These are phyloP conservation scores for Clitarchus hookeri DNA, from an alignment of 2,888 invertebrate genomes.

Conservation along the genomic window DNA sequence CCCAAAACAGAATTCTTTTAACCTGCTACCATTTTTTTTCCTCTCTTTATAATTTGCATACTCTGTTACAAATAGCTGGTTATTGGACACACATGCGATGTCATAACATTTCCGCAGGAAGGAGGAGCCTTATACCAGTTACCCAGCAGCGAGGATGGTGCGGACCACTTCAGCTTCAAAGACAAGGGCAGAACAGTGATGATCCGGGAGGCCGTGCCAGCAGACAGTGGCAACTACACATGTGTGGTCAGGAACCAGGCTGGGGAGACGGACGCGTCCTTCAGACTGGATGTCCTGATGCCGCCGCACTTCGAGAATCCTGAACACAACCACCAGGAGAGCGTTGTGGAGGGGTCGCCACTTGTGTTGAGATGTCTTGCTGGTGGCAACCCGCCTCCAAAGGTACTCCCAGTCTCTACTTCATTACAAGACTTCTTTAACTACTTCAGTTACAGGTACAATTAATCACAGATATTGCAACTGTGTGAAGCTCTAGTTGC, in stretches of 20 bases:
- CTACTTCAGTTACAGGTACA: too few relatives aligned
- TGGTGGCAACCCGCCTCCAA: slow-evolving; percentile 57
- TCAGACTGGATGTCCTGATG: slow-evolving; percentile 62
- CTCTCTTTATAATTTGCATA: too few relatives aligned
- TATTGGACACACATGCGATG: too few relatives aligned
- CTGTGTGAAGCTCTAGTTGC: too few relatives aligned
- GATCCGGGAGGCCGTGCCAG: slow-evolving; percentile 45
- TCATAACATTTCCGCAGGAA: slow-evolving; percentile 33
- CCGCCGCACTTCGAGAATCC: slow-evolving; percentile 52
- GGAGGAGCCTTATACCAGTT: slow-evolving; percentile 33
- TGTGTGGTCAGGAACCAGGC: slow-evolving; percentile 65
- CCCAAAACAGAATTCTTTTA: too few relatives aligned
- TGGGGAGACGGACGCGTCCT: slow-evolving; percentile 59
- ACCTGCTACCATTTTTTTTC: too few relatives aligned
- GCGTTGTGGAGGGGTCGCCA: slow-evolving; percentile 42
- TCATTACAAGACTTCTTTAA: too few relatives aligned
- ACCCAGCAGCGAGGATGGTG: slow-evolving; percentile 41
- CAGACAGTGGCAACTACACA: slow-evolving; percentile 60
- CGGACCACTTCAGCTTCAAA: slow-evolving; percentile 40
- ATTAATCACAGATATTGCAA: too few relatives aligned
- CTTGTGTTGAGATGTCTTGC: slow-evolving; percentile 58
- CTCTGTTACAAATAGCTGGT: too few relatives aligned
- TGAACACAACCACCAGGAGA: slow-evolving; percentile 27
- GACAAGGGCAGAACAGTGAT: slow-evolving; percentile 43
- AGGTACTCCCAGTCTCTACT: neutral